These are phyloP conservation scores for Hippasteria phrygiana DNA, from an alignment of 53 echinoderm and acorn worm species.

Conservation along the genomic window DNA sequence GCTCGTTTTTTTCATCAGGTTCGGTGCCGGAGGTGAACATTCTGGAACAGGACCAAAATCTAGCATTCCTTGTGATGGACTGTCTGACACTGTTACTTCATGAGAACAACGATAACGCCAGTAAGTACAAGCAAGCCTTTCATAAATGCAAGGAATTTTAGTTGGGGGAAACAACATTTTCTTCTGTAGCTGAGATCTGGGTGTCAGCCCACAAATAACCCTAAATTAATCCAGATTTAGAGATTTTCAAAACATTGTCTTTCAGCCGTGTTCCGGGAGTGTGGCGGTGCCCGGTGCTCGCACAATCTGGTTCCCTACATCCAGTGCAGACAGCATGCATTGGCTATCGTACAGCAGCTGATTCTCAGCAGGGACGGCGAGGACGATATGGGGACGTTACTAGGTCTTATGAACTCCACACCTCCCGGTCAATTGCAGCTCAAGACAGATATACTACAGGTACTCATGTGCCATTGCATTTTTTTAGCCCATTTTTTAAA, in stretches of 20 bases:
- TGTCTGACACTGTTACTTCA: slow-evolving; percentile 84
- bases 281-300: slow-evolving; percentile 90
- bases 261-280: slow-evolving; percentile 88
- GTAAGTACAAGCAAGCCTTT: slow-evolving; percentile 68
- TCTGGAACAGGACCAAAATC: slow-evolving; percentile 82
- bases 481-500: background rate
- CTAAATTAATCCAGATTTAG: too few species aligned
- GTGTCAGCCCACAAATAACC: too few species aligned
- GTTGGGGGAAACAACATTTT: too few species aligned
- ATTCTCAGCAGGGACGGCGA: slow-evolving; percentile 82
- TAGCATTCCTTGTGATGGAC: slow-evolving; percentile 96
- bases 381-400: slow-evolving; percentile 94
- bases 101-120: slow-evolving; percentile 86
- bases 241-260: too few species aligned
- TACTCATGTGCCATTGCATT: slow-evolving; percentile 17
- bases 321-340: slow-evolving; percentile 88
- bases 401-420: slow-evolving; percentile 91
- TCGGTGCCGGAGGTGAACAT: slow-evolving; percentile 77
- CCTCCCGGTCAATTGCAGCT: slow-evolving; percentile 77
- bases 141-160: too few species aligned
- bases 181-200: too few species aligned
- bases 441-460: slow-evolving; percentile 91
- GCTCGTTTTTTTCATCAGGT: slow-evolving; percentile 55
- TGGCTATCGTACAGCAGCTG: slow-evolving; percentile 91
- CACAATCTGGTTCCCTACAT: slow-evolving; percentile 95